Evolutionary conservation across 2,113 vertebrate species (phyloP).

Genomic region (Dunckerocampus dactyliophorus): DNA sequence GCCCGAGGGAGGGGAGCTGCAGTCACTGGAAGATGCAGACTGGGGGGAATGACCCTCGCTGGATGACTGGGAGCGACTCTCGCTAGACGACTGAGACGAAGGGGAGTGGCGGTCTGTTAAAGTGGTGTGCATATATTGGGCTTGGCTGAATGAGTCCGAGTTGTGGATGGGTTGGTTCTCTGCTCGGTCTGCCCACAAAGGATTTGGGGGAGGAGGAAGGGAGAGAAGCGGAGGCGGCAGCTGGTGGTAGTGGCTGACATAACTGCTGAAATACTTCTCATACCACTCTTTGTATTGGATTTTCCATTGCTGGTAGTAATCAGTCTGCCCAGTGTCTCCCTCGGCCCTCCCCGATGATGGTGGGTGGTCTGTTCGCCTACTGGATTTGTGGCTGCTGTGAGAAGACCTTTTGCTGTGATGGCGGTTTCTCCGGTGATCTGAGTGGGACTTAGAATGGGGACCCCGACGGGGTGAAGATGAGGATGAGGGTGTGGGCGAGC

Average conservation of each 20-base stretch:
- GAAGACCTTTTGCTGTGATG: conserved; percentile 51
- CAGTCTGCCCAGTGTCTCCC: conserved; percentile 55
- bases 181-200: conserved; percentile 32
- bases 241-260: conserved; percentile 69
- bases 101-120: conserved; percentile 60
- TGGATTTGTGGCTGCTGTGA: conserved; percentile 50
- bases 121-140: conserved; percentile 65
- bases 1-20: conserved; percentile 57
- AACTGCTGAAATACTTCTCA: conserved; percentile 87
- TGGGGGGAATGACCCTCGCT: conserved; percentile 64
- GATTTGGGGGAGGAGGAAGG: conserved; percentile 69
- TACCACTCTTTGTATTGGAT: conserved; percentile 91
- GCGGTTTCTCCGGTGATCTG: conserved; percentile 25
- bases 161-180: conserved; percentile 46
- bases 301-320: conserved; percentile 88
- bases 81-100: conserved; percentile 57
- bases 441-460: conserved; percentile 72
- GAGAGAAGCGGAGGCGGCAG: conserved; percentile 67
- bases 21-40: conserved; percentile 28
- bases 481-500: conserved; percentile 76
- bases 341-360: not conserved
- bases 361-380: conserved; percentile 5
- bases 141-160: conserved; percentile 9
- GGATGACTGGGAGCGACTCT: conserved; percentile 69
- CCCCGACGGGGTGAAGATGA: conserved; percentile 69